Base-by-base conservation (phyloP, 2,888 invertebrate species). In the Globia sparganii region DNA sequence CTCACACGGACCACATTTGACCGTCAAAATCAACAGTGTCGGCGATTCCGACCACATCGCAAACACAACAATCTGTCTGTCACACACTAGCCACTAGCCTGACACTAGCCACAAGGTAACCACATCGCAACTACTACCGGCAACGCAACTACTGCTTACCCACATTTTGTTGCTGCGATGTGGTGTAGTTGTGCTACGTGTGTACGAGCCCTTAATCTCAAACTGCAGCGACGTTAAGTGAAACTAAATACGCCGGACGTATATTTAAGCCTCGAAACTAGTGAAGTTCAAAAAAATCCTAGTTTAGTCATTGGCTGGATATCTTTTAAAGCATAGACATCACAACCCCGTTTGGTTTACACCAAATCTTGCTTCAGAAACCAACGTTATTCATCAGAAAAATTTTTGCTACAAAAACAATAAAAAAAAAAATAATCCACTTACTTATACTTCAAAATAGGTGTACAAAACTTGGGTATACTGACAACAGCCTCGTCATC, bases 391-490 rank as follows among this genome's bases (percentile, higher is more conserved):
- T 8, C 9, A 67, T 15, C 15, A 31, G n/a, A n/a, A n/a, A 43
- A n/a, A n/a, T 21, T n/a, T 1, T 68, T 34, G n/a, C 59, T 59
- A 34, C 18, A 72, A 75, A 74, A 75, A 53, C 2, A 56, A 64
- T 18, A 56, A 56, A 64, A 72, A 56, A 64, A 72, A 40, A 65
- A 15, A 13, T 9, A 72, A 72, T 28, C 3, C 15, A 91, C 94
- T 92, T 81, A 96, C 96, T 96, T 96, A 86, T 96, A 96, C 76
- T 96, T 96, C 49, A 96, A 88, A 56, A 89, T 89, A 1, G 96
- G 96, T 0, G 96, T 96, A 81, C 94, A 93, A 78, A 95, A 96
- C 85, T 91, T 93, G 0, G 93, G 94, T 65, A 84, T 74, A 58
- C 53, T 31, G 40, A 75, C 62, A 46, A 74, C 74, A 4, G 78